These are phyloP conservation scores for Plagiodera versicolora DNA, from an alignment of 2,888 invertebrate genomes.

Conservation along the genomic window DNA sequence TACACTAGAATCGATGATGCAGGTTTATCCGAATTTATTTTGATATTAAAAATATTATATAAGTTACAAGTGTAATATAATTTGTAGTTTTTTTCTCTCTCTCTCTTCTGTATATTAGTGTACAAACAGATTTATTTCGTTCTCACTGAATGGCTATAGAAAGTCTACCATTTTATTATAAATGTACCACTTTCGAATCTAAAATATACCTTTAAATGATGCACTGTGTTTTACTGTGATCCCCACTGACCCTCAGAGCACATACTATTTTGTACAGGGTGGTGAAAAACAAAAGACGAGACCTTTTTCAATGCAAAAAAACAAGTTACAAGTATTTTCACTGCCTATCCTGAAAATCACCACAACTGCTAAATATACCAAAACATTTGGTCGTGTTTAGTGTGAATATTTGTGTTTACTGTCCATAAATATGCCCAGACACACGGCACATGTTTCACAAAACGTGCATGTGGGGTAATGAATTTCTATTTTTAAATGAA, in stretches of 20 bases:
- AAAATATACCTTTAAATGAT: slow-evolving; percentile 21
- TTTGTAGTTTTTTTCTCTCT: slow-evolving; percentile 41
- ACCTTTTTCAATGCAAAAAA: too few relatives aligned
- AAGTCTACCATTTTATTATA: slow-evolving; percentile 39
- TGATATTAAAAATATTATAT: slow-evolving; percentile 39
- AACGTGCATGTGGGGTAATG: background rate
- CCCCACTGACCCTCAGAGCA: too few relatives aligned
- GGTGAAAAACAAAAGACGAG: too few relatives aligned
- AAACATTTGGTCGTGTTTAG: background rate
- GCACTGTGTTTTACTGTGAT: background rate
- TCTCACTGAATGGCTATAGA: slow-evolving; percentile 43
- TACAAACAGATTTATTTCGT: slow-evolving; percentile 47
- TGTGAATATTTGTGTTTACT: background rate
- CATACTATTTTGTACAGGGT: too few relatives aligned
- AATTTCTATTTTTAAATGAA: background rate
- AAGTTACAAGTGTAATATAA: slow-evolving; percentile 37
- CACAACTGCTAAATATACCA: background rate
- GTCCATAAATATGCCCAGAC: background rate
- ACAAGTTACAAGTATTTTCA: too few relatives aligned
- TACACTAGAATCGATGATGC: slow-evolving; percentile 24
- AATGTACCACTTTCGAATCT: slow-evolving; percentile 22
- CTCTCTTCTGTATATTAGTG: slow-evolving; percentile 51
- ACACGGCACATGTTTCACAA: background rate
- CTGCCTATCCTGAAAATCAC: background rate
- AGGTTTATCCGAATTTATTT: slow-evolving; percentile 34